Evolutionary conservation across 2,113 vertebrate species (phyloP).

Genomic region (Daphoenositta chrysoptera): DNA sequence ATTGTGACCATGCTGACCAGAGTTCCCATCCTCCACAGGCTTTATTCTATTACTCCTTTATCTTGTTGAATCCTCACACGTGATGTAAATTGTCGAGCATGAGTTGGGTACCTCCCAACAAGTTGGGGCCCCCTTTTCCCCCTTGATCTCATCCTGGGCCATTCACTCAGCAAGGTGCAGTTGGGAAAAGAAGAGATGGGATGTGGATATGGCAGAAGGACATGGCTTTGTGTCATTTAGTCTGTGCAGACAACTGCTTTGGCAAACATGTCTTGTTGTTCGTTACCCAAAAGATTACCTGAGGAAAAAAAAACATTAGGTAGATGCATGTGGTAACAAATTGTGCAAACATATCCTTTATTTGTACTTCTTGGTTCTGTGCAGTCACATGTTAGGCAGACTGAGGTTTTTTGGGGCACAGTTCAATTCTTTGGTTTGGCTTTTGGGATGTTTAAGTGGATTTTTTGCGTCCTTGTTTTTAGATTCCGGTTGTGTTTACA

Average conservation of each 20-base stretch:
- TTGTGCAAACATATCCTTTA: not conserved
- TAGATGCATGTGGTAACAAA: not conserved
- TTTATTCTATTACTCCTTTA: not conserved
- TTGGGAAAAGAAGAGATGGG: not conserved
- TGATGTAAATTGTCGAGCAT: not conserved
- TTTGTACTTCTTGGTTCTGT: not conserved
- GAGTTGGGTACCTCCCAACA: not conserved
- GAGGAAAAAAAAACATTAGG: not conserved
- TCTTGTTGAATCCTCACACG: not conserved
- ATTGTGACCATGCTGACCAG: not conserved
- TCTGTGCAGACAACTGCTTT: fast-evolving
- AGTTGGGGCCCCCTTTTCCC: fast-evolving
- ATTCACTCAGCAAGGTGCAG: not conserved
- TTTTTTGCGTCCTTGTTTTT: not conserved
- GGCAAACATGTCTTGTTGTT: fast-evolving
- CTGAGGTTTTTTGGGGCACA: not conserved
- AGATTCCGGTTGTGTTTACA: not conserved
- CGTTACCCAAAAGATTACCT: not conserved
- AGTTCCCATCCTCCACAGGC: not conserved
- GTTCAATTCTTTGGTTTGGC: not conserved
- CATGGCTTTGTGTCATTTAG: not conserved
- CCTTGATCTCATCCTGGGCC: not conserved
- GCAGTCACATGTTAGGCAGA: not conserved
- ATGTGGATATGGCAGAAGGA: not conserved
- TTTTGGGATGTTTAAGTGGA: not conserved